These are phyloP conservation scores for Diaphora mendica DNA, from an alignment of 2,888 invertebrate genomes.

Conservation along the genomic window DNA sequence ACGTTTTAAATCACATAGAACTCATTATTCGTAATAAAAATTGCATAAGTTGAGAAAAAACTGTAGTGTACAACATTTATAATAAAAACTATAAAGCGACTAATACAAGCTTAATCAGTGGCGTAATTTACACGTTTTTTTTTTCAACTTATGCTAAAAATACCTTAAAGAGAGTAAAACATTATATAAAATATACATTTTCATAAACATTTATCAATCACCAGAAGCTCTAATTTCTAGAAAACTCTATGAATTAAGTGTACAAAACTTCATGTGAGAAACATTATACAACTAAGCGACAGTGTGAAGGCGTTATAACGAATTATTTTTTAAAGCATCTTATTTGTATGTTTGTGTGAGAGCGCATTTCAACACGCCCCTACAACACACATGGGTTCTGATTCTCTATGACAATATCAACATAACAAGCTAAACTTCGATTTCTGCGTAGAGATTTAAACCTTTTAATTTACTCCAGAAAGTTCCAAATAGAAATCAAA, in stretches of 20 bases:
- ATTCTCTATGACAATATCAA: conserved; percentile 14
- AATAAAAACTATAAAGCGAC: neutral
- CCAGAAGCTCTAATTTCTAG: conserved; percentile 20
- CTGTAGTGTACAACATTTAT: neutral
- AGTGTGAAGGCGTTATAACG: conserved; percentile 15
- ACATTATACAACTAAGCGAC: conserved; percentile 19
- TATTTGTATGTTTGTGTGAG: neutral
- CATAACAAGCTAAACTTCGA: conserved; percentile 13
- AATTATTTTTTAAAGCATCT: conserved; percentile 12
- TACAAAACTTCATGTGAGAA: conserved; percentile 17
- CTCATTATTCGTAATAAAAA: conserved; percentile 1
- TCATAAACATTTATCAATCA: conserved; percentile 14
- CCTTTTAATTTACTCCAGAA: neutral
- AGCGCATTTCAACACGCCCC: neutral
- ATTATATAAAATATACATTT: conserved; percentile 18
- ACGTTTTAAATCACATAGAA: conserved; percentile 14
- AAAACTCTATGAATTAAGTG: conserved; percentile 13
- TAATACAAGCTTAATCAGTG: neutral
- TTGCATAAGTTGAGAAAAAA: conserved; percentile 10
- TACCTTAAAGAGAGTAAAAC: neutral
- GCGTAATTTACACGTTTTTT: neutral
- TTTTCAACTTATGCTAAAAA: conserved; percentile 9
- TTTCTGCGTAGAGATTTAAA: conserved; percentile 6
- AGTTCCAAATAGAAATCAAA: neutral
- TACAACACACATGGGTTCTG: conserved; percentile 11